Percentiles rank a stretch among this genome's conserved stretches.
Evolutionary conservation across 2,888 invertebrate genomes (phyloP).

Genomic region (Cosmia trapezina): DNA sequence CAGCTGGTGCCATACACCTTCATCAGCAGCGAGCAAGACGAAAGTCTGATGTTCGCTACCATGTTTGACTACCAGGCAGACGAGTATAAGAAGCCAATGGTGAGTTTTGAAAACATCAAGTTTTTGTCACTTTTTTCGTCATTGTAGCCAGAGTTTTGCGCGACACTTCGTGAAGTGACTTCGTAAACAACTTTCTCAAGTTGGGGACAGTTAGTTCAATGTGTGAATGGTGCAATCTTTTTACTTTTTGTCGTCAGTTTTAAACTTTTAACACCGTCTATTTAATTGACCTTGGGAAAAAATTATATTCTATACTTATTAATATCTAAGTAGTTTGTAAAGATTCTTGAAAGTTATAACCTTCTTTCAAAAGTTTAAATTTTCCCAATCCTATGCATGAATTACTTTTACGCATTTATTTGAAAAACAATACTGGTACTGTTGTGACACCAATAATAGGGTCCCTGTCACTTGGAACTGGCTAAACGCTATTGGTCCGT

Average conservation of each 20-base stretch:
- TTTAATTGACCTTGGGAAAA: constrained; percentile 47
- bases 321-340: neutral
- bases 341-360: neutral
- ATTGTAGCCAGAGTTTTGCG: constrained; percentile 42
- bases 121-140: constrained; percentile 47
- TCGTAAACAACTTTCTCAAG: constrained; percentile 80
- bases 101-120: constrained; percentile 74
- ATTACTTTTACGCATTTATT: constrained; percentile 29
- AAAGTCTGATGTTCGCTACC: constrained; percentile 90
- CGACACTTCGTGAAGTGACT: constrained; percentile 69
- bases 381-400: neutral
- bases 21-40: constrained; percentile 88
- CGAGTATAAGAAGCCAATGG: constrained; percentile 85
- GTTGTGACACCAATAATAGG: constrained; percentile 59
- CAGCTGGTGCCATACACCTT: constrained; percentile 91
- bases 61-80: constrained; percentile 90
- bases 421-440: constrained; percentile 46
- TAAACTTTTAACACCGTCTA: constrained; percentile 25
- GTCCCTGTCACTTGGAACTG: constrained; percentile 55
- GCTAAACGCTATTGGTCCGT: constrained; percentile 57
- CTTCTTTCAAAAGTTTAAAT: neutral
- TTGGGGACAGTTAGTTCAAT: constrained; percentile 58
- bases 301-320: constrained; percentile 16
- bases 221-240: constrained; percentile 57
- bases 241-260: constrained; percentile 36